phyloP scores from a whole-genome alignment of 1,140 invertebrate species.

The Melanaphis sacchari region DNA sequence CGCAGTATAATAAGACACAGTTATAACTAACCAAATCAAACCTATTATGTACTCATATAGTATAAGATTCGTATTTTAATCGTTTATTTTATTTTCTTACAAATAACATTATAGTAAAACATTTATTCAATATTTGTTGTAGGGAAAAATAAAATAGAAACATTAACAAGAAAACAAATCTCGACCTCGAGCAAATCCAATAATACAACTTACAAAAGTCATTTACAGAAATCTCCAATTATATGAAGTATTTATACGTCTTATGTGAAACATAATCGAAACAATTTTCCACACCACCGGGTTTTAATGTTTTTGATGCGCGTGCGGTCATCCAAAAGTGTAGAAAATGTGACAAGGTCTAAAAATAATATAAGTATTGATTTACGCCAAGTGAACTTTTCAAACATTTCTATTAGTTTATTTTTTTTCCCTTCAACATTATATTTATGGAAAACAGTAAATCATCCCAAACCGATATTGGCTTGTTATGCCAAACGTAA shows the following conservation, averaged over 20 bases:
- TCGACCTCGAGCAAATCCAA: neutral
- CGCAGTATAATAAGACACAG: neutral
- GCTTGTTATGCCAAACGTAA: neutral
- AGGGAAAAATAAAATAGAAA: neutral
- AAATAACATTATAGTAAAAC: neutral
- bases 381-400: neutral
- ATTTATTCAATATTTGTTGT: neutral
- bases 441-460: slow-evolving; percentile 2
- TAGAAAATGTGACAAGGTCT: neutral
- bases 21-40: neutral
- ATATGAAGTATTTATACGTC: neutral
- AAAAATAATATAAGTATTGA: neutral
- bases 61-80: neutral
- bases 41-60: neutral
- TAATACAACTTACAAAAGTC: neutral
- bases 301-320: neutral
- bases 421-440: neutral
- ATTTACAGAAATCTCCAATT: neutral
- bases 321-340: neutral
- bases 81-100: neutral
- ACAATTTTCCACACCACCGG: neutral
- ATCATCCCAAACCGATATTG: neutral
- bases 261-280: slow-evolving; percentile 8
- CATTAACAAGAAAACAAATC: neutral
- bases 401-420: neutral